A percentile compares a stretch with the other conserved stretches of the same genome.
Evolutionary conservation across 2,797 vertebrate genomes (phyloP).

Genomic region (Ciconia nigra): DNA sequence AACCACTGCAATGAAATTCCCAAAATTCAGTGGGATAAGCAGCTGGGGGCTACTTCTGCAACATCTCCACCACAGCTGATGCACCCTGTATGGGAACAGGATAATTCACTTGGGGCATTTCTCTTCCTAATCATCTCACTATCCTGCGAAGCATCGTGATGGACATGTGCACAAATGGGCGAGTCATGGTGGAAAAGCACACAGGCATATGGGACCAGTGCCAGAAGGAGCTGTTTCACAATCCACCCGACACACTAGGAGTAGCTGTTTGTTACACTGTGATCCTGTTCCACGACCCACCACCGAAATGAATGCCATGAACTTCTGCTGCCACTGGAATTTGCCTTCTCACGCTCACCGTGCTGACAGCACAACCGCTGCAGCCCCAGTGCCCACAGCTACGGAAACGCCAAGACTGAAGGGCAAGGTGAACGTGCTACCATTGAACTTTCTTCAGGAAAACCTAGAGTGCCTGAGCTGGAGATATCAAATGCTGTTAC

Average conservation of each 20-base stretch:
- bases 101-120: rapidly evolving
- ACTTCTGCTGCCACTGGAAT: neutral
- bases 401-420: rapidly evolving
- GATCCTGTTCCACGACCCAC: neutral
- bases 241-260: rapidly evolving
- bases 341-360: neutral
- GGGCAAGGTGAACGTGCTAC: neutral
- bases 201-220: rapidly evolving
- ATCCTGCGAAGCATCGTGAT: rapidly evolving
- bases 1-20: neutral
- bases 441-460: neutral
- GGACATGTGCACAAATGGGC: rapidly evolving
- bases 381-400: neutral
- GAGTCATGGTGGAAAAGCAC: neutral
- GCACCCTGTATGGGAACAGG: neutral
- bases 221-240: neutral
- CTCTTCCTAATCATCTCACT: neutral
- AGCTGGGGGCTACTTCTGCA: neutral
- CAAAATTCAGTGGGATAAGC: neutral
- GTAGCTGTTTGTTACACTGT: neutral
- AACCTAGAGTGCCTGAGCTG: neutral
- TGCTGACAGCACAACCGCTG: neutral
- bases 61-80: neutral
- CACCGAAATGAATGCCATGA: rapidly evolving
- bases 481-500: rapidly evolving